phyloP scores from a whole-genome alignment of 2,888 invertebrate species.

The Deilephila porcellus region DNA sequence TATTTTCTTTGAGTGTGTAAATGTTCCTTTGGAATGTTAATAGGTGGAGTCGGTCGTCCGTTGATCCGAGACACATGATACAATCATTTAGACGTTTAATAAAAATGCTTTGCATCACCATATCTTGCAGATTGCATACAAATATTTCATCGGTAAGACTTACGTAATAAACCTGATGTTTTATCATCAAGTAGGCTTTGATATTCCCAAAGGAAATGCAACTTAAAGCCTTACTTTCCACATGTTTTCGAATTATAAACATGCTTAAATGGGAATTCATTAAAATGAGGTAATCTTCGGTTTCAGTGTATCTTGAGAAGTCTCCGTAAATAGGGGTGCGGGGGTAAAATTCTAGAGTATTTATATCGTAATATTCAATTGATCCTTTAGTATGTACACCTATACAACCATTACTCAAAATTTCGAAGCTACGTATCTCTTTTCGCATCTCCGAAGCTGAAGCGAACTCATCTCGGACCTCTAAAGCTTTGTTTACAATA shows the following conservation, averaged over 20 bases:
- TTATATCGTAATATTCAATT: slow-evolving; percentile 62
- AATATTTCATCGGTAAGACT: slow-evolving; percentile 57
- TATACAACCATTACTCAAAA: slow-evolving; percentile 58
- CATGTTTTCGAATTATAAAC: slow-evolving; percentile 54
- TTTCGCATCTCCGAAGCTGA: slow-evolving; percentile 53
- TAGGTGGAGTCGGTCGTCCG: slow-evolving; percentile 48
- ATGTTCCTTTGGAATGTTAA: slow-evolving; percentile 60
- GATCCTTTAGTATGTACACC: slow-evolving; percentile 59
- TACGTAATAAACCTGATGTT: slow-evolving; percentile 55
- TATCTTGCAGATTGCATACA: slow-evolving; percentile 46
- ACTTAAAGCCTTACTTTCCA: slow-evolving; percentile 36
- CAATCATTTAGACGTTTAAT: slow-evolving; percentile 47
- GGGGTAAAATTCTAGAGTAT: slow-evolving; percentile 50
- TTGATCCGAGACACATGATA: slow-evolving; percentile 60
- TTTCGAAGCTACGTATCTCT: slow-evolving; percentile 58
- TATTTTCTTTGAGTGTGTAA: slow-evolving; percentile 47
- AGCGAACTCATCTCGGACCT: slow-evolving; percentile 64
- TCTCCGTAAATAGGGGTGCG: slow-evolving; percentile 52
- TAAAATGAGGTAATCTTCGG: slow-evolving; percentile 52
- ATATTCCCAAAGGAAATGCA: slow-evolving; percentile 53
- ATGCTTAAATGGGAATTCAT: slow-evolving; percentile 53
- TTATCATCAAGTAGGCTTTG: slow-evolving; percentile 54
- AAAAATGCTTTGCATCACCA: slow-evolving; percentile 38
- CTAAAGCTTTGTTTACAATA: slow-evolving; percentile 51
- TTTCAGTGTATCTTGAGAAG: slow-evolving; percentile 62